A percentile compares a stretch with the other conserved stretches of the same genome.
Evolutionary conservation across 2,797 vertebrate genomes (phyloP).

Genomic region (Gymnodraco acuticeps): DNA sequence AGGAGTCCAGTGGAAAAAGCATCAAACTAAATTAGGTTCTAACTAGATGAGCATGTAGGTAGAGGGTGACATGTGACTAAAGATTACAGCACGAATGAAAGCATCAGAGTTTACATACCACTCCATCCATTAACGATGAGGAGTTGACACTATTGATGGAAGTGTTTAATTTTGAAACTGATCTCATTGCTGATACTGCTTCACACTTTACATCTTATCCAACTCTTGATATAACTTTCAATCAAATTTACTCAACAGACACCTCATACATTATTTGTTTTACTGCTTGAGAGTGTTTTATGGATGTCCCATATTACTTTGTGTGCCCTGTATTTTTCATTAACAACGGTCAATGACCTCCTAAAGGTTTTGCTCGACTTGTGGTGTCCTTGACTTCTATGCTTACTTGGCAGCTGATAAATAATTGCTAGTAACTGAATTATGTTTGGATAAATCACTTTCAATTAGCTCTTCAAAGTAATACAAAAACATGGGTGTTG

Average conservation of each 20-base stretch:
- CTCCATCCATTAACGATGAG: constrained; percentile 15
- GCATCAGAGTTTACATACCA: constrained; percentile 26
- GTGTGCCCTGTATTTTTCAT: constrained; percentile 55
- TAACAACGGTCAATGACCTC: constrained; percentile 53
- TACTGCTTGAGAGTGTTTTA: constrained; percentile 47
- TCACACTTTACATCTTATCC: constrained; percentile 18
- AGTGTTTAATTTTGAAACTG: constrained; percentile 4
- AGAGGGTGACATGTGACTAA: constrained; percentile 54
- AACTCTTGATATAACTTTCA: constrained; percentile 47
- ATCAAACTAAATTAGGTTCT: constrained; percentile 55
- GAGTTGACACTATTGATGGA: constrained; percentile 20
- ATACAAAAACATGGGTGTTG: constrained; percentile 11
- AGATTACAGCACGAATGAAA: constrained; percentile 30
- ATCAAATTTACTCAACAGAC: constrained; percentile 37
- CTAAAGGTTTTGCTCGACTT: constrained; percentile 36
- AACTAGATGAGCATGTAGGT: constrained; percentile 29
- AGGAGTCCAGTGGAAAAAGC: constrained; percentile 36
- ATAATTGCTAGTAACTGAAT: constrained; percentile 28
- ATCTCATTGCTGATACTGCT: constrained; percentile 11
- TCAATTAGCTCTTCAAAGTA: constrained; percentile 18
- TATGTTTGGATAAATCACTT: constrained; percentile 8
- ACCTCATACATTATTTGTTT: constrained; percentile 48
- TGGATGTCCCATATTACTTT: constrained; percentile 51
- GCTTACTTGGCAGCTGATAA: constrained; percentile 24
- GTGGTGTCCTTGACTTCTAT: constrained; percentile 43